Evolutionary conservation across 2,888 invertebrate genomes (phyloP), one percentile per base, ranked within the genome.

Genomic region (Biston stratarius): DNA sequence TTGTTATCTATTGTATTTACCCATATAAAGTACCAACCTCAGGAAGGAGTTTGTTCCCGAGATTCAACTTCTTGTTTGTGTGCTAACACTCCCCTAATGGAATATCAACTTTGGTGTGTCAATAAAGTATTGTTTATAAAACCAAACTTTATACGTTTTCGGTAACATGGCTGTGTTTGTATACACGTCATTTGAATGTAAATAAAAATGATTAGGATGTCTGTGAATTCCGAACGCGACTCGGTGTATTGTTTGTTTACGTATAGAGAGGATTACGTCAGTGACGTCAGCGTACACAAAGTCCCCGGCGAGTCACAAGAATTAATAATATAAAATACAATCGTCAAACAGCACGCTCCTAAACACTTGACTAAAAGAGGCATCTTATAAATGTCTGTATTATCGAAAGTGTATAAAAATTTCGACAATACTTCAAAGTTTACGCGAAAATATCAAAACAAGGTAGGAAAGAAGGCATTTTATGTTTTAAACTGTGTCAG

Each of bases 201-300:
- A 61, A 61, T 55, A 47, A 52, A 7, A 42, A 55, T 55, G 42
- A 2, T 42, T 40, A 58, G 63, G 49, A 64, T 51, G 45, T 33
- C 10, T 34, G 36, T 11, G 45, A 12, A 64, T 64, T 52, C 64
- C 34, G 3, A 33, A 0, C 12, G 34, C 38, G 52, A 15, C 36
- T n/a, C 15, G 12, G 24, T 40, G n/a, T 33, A 58, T 58, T 64
- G 64, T 58, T 51, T 64, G 57, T 58, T 64, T 38, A 57, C 8
- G 38, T 5, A 44, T 15, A 48, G 42, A 33, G 38, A 56, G 42
- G 6, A 45, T 57, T 45, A 11, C 56, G 34, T 57, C 33, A 45
- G 9, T 10, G n/a, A 11, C 15, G 42, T 38, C 10, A 53, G 24
- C 24, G 24, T 24, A 38, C 34, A 15, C 1, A 15, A 15, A 42